Conservation (phyloP, 2,113 vertebrate genomes). For the Lota lota region DNA sequence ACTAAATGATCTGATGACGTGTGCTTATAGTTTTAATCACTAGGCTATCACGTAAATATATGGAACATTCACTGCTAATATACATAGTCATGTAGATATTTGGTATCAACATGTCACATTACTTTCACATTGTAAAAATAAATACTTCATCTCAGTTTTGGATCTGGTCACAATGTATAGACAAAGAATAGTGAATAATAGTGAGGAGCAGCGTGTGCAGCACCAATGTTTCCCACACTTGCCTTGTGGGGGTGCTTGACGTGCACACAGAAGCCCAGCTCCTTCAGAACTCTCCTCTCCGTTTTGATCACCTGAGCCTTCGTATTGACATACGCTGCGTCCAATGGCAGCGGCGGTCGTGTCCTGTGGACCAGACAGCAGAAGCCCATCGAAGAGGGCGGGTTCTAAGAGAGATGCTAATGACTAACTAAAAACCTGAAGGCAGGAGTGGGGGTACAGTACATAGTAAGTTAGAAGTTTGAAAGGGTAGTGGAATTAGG, state of each 20-base stretch:
- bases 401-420: not conserved
- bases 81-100: no score
- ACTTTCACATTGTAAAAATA: no score
- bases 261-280: constrained; percentile 86
- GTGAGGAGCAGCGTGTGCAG: not conserved
- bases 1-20: no score
- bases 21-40: no score
- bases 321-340: constrained; percentile 80
- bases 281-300: constrained; percentile 82
- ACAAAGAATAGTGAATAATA: no score
- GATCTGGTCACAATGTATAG: no score
- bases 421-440: not conserved
- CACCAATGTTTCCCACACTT: constrained; percentile 8
- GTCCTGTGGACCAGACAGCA: constrained; percentile 57
- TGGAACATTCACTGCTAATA: no score
- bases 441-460: not conserved
- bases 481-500: no score
- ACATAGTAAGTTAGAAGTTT: no score
- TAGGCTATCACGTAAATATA: no score
- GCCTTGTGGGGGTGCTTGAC: constrained; percentile 90
- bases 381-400: not conserved
- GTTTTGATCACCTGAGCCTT: constrained; percentile 87
- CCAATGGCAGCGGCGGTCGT: constrained; percentile 75
- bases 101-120: no score
- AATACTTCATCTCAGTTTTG: no score